A percentile compares a stretch with the other conserved stretches of the same genome.
These are phyloP conservation scores for Neopipo cinnamomea DNA, from an alignment of 2,113 vertebrate species.

Conservation along the genomic window DNA sequence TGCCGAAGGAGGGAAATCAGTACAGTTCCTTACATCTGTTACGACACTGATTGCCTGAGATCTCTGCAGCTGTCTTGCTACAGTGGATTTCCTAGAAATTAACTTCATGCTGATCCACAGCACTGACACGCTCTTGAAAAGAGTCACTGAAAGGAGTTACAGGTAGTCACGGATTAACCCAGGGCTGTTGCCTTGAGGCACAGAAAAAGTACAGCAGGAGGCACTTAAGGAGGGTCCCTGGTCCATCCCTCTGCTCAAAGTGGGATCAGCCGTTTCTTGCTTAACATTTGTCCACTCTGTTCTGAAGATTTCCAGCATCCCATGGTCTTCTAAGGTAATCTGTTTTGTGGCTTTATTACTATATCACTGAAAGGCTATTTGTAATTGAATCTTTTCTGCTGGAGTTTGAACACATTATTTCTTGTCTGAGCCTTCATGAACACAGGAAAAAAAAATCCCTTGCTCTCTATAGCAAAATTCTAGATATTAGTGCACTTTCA, in stretches of 20 bases:
- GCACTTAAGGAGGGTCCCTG: background rate
- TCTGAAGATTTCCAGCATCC: background rate
- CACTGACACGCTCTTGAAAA: background rate
- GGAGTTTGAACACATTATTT: background rate
- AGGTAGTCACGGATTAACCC: background rate
- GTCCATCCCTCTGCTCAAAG: background rate
- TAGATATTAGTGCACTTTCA: background rate
- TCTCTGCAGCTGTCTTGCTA: background rate
- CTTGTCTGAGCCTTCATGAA: background rate
- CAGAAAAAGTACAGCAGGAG: background rate
- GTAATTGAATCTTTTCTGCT: background rate
- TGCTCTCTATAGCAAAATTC: background rate
- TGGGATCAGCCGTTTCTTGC: background rate
- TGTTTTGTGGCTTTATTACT: background rate
- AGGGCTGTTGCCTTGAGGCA: background rate
- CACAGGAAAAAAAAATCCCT: background rate
- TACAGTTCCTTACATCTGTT: background rate
- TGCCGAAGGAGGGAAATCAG: background rate
- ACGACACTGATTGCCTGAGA: background rate
- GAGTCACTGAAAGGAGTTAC: background rate
- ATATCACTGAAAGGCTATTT: background rate
- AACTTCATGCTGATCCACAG: background rate
- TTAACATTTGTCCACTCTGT: background rate
- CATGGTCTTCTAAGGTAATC: background rate
- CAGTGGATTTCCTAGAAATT: background rate